These are phyloP conservation scores for Rosalia funebris DNA, from an alignment of 2,888 invertebrate species.

Conservation along the genomic window DNA sequence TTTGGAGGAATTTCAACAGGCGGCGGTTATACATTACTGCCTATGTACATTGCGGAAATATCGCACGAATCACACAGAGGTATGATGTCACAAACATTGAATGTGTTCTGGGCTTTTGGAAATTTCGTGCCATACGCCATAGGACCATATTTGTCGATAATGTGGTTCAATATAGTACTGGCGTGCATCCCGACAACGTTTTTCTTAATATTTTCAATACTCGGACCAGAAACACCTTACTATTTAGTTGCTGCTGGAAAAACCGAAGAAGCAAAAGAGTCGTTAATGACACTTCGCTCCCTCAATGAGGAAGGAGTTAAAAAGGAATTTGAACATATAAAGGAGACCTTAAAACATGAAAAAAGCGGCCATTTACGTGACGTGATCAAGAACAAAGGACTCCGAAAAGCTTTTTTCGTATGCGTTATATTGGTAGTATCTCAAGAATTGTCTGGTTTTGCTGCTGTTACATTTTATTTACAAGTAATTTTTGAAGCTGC, in stretches of 20 bases:
- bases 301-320: conserved; percentile 71
- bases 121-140: conserved; percentile 74
- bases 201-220: conserved; percentile 74
- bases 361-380: conserved; percentile 57
- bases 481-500: conserved; percentile 79
- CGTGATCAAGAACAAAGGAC: conserved; percentile 69
- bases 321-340: conserved; percentile 64
- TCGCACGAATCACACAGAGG: conserved; percentile 81
- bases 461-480: conserved; percentile 59
- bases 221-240: conserved; percentile 74
- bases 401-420: conserved; percentile 80
- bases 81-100: conserved; percentile 72
- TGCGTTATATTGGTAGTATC: conserved; percentile 68
- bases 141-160: conserved; percentile 77
- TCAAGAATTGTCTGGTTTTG: conserved; percentile 78
- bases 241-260: conserved; percentile 71
- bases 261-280: conserved; percentile 69
- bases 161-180: conserved; percentile 67
- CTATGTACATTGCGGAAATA: conserved; percentile 88
- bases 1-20: conserved; percentile 72
- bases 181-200: conserved; percentile 61
- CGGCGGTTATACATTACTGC: conserved; percentile 77
- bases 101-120: conserved; percentile 75
- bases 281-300: conserved; percentile 75
- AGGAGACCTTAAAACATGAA: conserved; percentile 35